Conservation (phyloP, 2,888 invertebrate species). For the Diaphora mendica region DNA sequence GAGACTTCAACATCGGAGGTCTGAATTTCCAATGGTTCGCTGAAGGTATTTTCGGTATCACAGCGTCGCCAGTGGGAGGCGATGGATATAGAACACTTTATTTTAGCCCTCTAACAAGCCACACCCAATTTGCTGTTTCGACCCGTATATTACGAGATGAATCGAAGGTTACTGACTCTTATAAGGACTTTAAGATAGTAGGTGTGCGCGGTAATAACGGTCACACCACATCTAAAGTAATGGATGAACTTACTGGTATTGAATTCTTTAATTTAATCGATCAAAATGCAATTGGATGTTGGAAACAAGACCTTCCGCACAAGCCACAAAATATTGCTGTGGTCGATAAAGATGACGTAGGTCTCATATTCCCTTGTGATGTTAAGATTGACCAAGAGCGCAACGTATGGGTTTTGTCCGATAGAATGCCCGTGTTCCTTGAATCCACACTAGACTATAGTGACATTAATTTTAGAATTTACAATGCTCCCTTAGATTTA, state of each 20-base stretch:
- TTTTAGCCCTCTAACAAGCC: conserved; percentile 93
- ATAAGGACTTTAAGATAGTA: conserved; percentile 89
- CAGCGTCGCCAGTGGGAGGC: conserved; percentile 88
- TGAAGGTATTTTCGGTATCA: conserved; percentile 93
- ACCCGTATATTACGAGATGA: conserved; percentile 91
- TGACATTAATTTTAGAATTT: conserved; percentile 92
- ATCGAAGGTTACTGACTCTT: conserved; percentile 88
- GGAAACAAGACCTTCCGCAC: conserved; percentile 90
- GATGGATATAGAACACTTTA: conserved; percentile 91
- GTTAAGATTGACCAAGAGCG: conserved; percentile 90
- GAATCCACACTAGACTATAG: conserved; percentile 89
- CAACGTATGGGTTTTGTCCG: conserved; percentile 93
- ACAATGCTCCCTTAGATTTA: conserved; percentile 88
- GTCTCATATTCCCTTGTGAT: conserved; percentile 92
- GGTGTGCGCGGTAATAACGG: conserved; percentile 89
- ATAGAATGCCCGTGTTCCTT: conserved; percentile 93
- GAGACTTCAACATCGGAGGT: conserved; percentile 92
- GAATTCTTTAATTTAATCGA: conserved; percentile 93
- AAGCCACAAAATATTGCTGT: conserved; percentile 89
- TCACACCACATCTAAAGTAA: conserved; percentile 91
- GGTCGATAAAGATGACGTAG: conserved; percentile 91
- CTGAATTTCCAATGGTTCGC: conserved; percentile 94
- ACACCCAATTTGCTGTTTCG: conserved; percentile 92
- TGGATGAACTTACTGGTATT: conserved; percentile 90
- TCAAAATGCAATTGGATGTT: conserved; percentile 93